Percentiles rank a stretch among this genome's conserved stretches.
These are phyloP conservation scores for Platichthys flesus DNA, from an alignment of 2,113 vertebrate genomes.

Conservation along the genomic window DNA sequence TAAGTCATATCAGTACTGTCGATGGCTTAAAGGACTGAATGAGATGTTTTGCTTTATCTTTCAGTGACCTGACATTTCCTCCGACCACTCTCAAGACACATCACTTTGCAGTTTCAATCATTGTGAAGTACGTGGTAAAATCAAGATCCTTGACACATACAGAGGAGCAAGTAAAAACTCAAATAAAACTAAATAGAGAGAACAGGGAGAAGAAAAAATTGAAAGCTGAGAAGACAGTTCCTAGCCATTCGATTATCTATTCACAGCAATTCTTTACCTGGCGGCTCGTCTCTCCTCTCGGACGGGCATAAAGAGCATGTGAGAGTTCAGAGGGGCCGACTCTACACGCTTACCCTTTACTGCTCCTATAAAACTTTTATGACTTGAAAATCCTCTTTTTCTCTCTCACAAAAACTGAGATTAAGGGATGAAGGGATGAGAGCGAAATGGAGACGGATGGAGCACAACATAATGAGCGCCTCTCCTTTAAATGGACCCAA, in stretches of 20 bases:
- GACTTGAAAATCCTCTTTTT: conserved; percentile 60
- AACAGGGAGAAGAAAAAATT: background rate
- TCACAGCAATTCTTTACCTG: conserved; percentile 38
- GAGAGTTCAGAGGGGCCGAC: conserved; percentile 56
- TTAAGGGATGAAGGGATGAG: conserved; percentile 52
- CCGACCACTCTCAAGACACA: conserved; percentile 8
- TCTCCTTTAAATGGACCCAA: conserved; percentile 7
- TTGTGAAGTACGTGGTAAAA: background rate
- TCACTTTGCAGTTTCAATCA: background rate
- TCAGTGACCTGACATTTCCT: conserved; percentile 11
- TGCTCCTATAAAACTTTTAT: conserved; percentile 68
- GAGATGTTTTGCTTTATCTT: conserved; percentile 21
- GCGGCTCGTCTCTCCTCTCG: conserved; percentile 26
- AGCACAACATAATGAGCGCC: conserved; percentile 17
- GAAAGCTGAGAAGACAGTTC: background rate
- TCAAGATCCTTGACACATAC: conserved; percentile 2
- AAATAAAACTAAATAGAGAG: background rate
- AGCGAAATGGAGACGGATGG: conserved; percentile 32
- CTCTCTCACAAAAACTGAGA: conserved; percentile 46
- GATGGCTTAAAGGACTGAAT: conserved; percentile 9
- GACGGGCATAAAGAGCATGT: conserved; percentile 43
- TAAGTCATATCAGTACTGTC: conserved; percentile 24
- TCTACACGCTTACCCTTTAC: conserved; percentile 58
- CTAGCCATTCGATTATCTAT: conserved; percentile 12
- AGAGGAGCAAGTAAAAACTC: background rate